A percentile compares a stretch with the other conserved stretches of the same genome.
Evolutionary conservation across 2,797 vertebrate genomes (phyloP).

Genomic region (Rallus crepitans): DNA sequence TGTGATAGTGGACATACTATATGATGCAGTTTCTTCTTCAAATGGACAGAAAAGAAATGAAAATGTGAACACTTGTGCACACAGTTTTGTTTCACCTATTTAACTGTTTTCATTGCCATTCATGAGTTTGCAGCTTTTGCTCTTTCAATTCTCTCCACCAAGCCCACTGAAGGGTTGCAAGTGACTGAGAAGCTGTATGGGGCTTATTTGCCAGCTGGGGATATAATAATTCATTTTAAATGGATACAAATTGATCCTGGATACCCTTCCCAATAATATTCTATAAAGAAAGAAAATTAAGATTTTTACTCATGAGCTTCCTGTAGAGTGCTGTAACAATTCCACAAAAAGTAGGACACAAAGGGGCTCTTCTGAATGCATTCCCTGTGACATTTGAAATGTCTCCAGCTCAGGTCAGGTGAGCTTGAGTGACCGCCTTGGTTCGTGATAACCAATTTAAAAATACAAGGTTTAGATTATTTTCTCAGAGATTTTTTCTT

Average conservation of each 20-base stretch:
- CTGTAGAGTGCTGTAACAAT: slow-evolving; percentile 89
- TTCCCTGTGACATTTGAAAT: slow-evolving; percentile 86
- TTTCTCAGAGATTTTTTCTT: neutral
- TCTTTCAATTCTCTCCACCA: neutral
- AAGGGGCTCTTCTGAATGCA: slow-evolving; percentile 88
- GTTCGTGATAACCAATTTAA: slow-evolving; percentile 75
- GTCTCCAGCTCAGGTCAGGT: slow-evolving; percentile 84
- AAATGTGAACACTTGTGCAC: neutral
- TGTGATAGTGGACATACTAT: neutral
- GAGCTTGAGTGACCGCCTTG: slow-evolving; percentile 84
- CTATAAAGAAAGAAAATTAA: neutral
- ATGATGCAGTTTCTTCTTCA: neutral
- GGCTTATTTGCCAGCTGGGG: neutral
- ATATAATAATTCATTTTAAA: neutral
- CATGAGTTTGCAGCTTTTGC: neutral
- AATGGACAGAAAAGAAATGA: neutral
- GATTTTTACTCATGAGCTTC: slow-evolving; percentile 72
- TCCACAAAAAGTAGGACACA: slow-evolving; percentile 84
- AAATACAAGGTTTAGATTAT: neutral
- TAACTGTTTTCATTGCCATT: neutral
- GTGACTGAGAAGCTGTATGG: neutral
- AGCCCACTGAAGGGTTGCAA: neutral
- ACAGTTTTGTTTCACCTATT: neutral
- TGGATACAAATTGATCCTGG: neutral
- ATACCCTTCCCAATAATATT: neutral